Evolutionary conservation across 2,113 vertebrate genomes (phyloP).

Genomic region (Casuarius casuarius): DNA sequence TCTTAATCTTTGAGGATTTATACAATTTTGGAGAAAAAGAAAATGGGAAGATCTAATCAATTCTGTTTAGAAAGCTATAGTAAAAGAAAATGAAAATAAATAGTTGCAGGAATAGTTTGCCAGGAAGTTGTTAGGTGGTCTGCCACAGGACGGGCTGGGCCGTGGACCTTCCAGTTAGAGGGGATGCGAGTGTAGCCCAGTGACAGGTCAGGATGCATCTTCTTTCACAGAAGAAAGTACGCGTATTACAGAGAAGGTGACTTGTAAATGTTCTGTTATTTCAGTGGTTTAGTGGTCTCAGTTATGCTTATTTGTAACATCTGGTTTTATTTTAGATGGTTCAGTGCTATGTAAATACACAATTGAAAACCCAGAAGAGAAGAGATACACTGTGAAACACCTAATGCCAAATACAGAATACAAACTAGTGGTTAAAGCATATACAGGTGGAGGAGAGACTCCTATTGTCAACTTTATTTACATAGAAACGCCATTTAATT

Average conservation of each 20-base stretch:
- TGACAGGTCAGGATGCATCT: slow-evolving; percentile 7
- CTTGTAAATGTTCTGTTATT: background rate
- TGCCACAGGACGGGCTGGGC: background rate
- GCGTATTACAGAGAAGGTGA: rapidly evolving
- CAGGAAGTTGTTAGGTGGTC: background rate
- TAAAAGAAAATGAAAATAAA: background rate
- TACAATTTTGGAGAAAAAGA: background rate
- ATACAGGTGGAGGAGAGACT: slow-evolving; percentile 64
- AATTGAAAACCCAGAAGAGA: slow-evolving; percentile 68
- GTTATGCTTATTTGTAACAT: background rate
- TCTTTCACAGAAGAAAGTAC: background rate
- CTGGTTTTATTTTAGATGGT: slow-evolving; percentile 52
- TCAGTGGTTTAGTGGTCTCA: background rate
- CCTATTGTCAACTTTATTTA: background rate
- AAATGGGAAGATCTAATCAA: background rate
- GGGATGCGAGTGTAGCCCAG: background rate
- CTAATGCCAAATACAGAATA: slow-evolving; percentile 69
- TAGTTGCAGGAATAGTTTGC: background rate
- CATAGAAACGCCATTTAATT: slow-evolving; percentile 30
- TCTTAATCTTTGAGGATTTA: background rate
- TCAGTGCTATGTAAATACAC: slow-evolving; percentile 62
- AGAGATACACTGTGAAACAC: slow-evolving; percentile 47
- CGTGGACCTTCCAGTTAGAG: background rate
- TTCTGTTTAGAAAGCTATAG: background rate
- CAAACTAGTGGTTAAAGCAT: slow-evolving; percentile 56